Conservation (phyloP, 1,140 invertebrate species). For the Plectrocnemia conspersa region DNA sequence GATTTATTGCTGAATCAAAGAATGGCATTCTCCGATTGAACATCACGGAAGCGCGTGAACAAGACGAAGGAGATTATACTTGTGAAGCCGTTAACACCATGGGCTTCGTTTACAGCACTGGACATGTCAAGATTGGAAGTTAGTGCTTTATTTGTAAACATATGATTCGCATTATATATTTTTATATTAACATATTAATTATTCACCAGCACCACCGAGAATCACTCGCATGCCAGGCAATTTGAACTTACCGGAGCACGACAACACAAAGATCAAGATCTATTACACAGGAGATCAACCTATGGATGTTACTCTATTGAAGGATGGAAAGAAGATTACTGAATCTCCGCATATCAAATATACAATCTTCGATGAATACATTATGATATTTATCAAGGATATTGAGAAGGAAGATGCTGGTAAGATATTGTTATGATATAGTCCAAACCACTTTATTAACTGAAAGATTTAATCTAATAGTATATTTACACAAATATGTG, state of each 20-base stretch:
- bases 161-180: not conserved
- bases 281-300: conserved; percentile 90
- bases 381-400: conserved; percentile 88
- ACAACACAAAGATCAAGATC: conserved; percentile 94
- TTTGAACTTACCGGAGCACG: conserved; percentile 84
- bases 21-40: conserved; percentile 82
- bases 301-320: conserved; percentile 76
- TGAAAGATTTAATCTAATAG: too few relatives aligned
- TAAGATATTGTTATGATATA: conserved; percentile 43
- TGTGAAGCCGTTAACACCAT: conserved; percentile 92
- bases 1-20: conserved; percentile 67
- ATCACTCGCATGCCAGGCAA: conserved; percentile 90
- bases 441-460: too few relatives aligned
- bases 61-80: conserved; percentile 93
- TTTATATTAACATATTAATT: not conserved
- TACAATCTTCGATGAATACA: conserved; percentile 93
- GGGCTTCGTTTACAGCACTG: conserved; percentile 81
- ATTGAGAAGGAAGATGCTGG: conserved; percentile 81
- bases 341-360: conserved; percentile 83
- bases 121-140: conserved; percentile 84
- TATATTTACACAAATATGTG: too few relatives aligned
- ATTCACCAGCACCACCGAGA: conserved; percentile 71
- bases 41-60: conserved; percentile 83
- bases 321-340: conserved; percentile 71
- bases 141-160: conserved; percentile 41